A percentile compares a stretch with the other conserved stretches of the same genome.
These are phyloP conservation scores for Kryptolebias ocellatus DNA, from an alignment of 2,797 vertebrate species.

Conservation along the genomic window DNA sequence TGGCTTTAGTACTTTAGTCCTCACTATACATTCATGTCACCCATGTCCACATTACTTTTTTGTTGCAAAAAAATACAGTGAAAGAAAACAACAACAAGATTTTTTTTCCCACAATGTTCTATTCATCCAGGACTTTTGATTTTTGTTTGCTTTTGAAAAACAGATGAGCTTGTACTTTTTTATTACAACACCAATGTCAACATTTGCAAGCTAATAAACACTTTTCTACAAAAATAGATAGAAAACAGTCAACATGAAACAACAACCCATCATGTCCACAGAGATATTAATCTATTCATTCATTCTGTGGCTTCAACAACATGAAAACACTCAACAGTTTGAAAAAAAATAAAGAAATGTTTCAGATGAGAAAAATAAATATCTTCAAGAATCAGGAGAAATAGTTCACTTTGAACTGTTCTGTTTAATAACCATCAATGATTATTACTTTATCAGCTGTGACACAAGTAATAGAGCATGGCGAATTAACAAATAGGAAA, in stretches of 20 bases:
- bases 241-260: background rate
- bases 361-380: background rate
- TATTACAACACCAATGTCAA: background rate
- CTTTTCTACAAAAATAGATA: no score
- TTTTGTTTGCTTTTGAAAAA: background rate
- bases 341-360: background rate
- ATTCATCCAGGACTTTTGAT: background rate
- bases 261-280: no score
- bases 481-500: no score
- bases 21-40: slow-evolving; percentile 8
- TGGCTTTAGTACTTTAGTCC: slow-evolving; percentile 22
- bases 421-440: no score
- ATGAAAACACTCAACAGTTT: background rate
- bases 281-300: background rate
- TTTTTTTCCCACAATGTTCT: background rate
- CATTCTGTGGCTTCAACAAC: background rate
- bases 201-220: no score
- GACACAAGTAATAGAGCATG: no score
- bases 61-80: background rate
- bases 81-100: no score
- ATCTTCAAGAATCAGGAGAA: background rate
- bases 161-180: background rate
- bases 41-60: slow-evolving; percentile 12
- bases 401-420: no score
- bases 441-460: no score